Conservation (phyloP, 2,113 vertebrate species). For the Urocolius indicus region DNA sequence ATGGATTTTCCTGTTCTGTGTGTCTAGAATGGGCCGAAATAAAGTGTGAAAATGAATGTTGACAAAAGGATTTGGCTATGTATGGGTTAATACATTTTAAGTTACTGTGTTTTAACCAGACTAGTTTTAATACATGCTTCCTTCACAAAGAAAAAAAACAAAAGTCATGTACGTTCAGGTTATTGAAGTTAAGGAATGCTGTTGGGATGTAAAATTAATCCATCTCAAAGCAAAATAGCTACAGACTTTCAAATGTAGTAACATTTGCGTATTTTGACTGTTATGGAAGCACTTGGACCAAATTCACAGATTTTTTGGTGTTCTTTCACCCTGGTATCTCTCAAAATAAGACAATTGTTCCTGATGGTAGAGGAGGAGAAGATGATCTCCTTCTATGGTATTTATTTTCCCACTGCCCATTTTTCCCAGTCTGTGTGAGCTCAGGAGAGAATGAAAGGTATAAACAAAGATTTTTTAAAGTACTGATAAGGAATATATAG, state of each 20-base stretch:
- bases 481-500: neutral
- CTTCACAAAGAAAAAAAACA: neutral
- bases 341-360: neutral
- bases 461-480: neutral
- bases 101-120: neutral
- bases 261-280: neutral
- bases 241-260: neutral
- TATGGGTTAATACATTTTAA: slow-evolving; percentile 13
- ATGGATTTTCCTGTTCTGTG: slow-evolving; percentile 55
- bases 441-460: neutral
- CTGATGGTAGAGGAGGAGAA: neutral
- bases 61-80: neutral
- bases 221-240: neutral
- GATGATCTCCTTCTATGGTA: neutral
- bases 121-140: neutral
- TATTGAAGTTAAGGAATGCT: neutral
- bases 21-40: slow-evolving; percentile 34
- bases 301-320: neutral
- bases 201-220: neutral
- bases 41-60: slow-evolving; percentile 38
- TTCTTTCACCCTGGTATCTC: neutral
- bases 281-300: neutral
- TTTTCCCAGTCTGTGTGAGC: neutral
- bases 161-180: neutral
- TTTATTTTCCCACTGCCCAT: neutral